Evolutionary conservation across 2,797 vertebrate species (phyloP).

Genomic region (Rhinophrynus dorsalis): DNA sequence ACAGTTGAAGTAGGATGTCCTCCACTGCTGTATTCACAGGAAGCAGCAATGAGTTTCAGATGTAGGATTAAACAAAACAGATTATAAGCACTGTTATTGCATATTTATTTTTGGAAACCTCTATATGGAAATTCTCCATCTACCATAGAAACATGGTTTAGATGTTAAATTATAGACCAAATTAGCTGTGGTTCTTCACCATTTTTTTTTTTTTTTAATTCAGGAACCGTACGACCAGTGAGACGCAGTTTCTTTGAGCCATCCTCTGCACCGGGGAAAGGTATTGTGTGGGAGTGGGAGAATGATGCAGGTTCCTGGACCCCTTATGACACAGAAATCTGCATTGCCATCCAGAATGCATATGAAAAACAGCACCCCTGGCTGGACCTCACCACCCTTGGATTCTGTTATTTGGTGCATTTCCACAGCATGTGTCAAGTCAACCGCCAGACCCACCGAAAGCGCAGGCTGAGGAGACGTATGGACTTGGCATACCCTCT

Average conservation of each 20-base stretch:
- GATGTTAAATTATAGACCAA: too few species aligned
- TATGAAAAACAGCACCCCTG: slow-evolving; percentile 98
- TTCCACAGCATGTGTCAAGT: slow-evolving; percentile 96
- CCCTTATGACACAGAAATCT: slow-evolving; percentile 95
- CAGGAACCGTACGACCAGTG: slow-evolving; percentile 92
- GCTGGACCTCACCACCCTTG: slow-evolving; percentile 93
- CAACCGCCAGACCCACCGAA: slow-evolving; percentile 91
- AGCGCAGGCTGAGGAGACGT: slow-evolving; percentile 85
- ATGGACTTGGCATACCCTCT: slow-evolving; percentile 95
- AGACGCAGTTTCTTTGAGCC: slow-evolving; percentile 95
- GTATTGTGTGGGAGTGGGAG: slow-evolving; percentile 97
- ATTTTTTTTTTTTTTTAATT: background rate
- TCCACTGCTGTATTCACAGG: too few species aligned
- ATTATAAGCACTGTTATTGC: too few species aligned
- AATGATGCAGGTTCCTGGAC: slow-evolving; percentile 91
- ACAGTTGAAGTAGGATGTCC: too few species aligned
- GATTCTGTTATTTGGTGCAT: slow-evolving; percentile 95
- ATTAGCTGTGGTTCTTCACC: background rate
- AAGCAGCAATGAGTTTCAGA: too few species aligned
- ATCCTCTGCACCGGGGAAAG: slow-evolving; percentile 91
- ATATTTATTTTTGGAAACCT: too few species aligned
- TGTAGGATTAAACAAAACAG: too few species aligned
- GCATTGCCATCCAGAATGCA: slow-evolving; percentile 95
- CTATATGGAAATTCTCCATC: too few species aligned
- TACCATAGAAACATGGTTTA: too few species aligned